Evolutionary conservation across 2,113 vertebrate species (phyloP), one percentile per base, ranked within the genome.

Genomic region (Plecturocebus donacophilus): DNA sequence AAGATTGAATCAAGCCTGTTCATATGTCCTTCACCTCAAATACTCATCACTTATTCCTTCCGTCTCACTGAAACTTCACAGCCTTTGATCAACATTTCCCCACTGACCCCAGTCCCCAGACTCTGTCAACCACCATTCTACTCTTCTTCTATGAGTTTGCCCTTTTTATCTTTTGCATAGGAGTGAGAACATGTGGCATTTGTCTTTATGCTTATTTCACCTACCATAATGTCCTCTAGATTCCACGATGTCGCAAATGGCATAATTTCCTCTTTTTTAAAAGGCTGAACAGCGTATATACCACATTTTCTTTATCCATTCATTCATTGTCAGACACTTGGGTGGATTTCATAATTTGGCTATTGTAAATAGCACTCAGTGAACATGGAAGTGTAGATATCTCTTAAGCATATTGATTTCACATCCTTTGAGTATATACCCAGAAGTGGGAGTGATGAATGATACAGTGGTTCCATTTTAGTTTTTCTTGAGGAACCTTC

Each of bases 111-210:
- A 25, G 52, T 25, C 20, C 30, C 16, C 38, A 20, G 52, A 38
- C n/a, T 19, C 54, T 17, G 80, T 13, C 8, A 56, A 30, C 38
- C 1, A 3, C 52, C 7, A 19, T 61, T 20, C 54, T 32, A 30
- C 54, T 19, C n/a, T 56, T n/a, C 79, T 8, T 42, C 3, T 54
- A 7, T 1, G 23, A 4, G 8, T 38, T 35, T 8, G 8, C 0
- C 45, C 3, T 25, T 10, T 52, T 52, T 17, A 40, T 47, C 47
- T 49, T 38, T 23, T 23, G 2, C 8, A 17, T 54, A 10, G 21
- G 54, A 42, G 52, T 1, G 27, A 80, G 77, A 21, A n/a, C 30
- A 8, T 0, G 10, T 6, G 4, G 27, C 4, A 1, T 21, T 30
- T 54, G n/a, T 40, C 68, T 87, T 42, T 30, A 70, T 42, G 25